Evolutionary conservation across 2,113 vertebrate genomes (phyloP).

Genomic region (Chlorodrepanis virens): DNA sequence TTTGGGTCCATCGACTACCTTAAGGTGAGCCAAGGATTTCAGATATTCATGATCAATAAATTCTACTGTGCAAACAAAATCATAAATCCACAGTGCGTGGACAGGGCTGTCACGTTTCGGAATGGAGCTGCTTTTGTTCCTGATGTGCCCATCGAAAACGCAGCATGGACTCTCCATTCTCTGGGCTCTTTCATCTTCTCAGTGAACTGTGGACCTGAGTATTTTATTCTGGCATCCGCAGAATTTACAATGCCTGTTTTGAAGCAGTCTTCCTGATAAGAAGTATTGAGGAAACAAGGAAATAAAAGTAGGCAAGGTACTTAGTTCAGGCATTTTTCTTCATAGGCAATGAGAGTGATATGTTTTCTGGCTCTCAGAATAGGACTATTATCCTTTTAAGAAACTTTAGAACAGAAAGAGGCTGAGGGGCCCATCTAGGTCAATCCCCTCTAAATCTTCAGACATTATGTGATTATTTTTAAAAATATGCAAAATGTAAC

Average conservation of each 20-base stretch:
- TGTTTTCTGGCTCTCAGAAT: constrained; percentile 1
- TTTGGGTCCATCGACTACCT: background rate
- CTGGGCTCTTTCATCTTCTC: constrained; percentile 52
- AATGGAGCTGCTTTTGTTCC: constrained; percentile 33
- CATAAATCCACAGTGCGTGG: background rate
- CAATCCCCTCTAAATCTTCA: constrained; percentile 26
- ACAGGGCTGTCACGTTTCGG: constrained; percentile 29
- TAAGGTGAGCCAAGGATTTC: constrained; percentile 34
- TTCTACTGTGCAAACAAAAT: constrained; percentile 41
- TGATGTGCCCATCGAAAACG: background rate
- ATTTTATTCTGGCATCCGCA: constrained; percentile 41
- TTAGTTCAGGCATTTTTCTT: constrained; percentile 56
- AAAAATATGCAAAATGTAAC: constrained; percentile 29
- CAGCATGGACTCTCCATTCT: constrained; percentile 29
- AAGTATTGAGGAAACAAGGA: constrained; percentile 53
- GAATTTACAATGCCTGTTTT: constrained; percentile 61
- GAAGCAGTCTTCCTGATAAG: constrained; percentile 38
- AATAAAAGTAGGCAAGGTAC: constrained; percentile 53
- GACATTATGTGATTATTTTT: constrained; percentile 16
- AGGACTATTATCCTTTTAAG: constrained; percentile 41
- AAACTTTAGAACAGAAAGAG: constrained; percentile 30
- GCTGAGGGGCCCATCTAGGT: constrained; percentile 3
- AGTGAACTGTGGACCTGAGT: constrained; percentile 33
- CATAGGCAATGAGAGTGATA: background rate
- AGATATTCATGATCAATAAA: constrained; percentile 43